Conservation (phyloP, 2,888 invertebrate genomes). For the Plagodis pulveraria region DNA sequence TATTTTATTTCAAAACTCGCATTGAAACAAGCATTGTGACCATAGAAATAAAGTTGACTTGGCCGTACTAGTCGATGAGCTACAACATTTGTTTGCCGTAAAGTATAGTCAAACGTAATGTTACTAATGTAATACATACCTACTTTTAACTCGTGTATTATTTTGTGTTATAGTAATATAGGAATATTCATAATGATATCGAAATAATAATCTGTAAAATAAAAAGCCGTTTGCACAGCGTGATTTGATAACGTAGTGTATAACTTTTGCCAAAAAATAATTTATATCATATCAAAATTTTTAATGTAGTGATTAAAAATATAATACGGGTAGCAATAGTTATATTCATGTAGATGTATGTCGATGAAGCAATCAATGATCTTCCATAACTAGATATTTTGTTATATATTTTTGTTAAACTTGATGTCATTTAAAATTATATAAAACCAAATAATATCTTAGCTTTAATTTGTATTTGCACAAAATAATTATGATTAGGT, state of each 20-base stretch:
- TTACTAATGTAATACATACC: no score
- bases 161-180: constrained; percentile 3
- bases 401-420: no score
- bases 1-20: no score
- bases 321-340: not conserved
- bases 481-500: no score
- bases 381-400: constrained; percentile 36
- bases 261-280: constrained; percentile 57
- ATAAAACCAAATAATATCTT: no score
- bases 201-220: constrained; percentile 40
- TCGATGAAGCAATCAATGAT: constrained; percentile 38
- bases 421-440: no score
- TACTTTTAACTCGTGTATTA: constrained; percentile 34
- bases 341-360: constrained; percentile 1
- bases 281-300: constrained; percentile 55
- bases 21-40: no score
- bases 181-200: constrained; percentile 24
- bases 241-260: constrained; percentile 76
- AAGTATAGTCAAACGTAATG: no score
- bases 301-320: constrained; percentile 20
- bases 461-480: no score
- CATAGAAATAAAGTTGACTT: no score
- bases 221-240: constrained; percentile 66
- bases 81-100: no score
- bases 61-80: no score